Percentiles rank a stretch among this genome's conserved stretches.
These are phyloP conservation scores for Rhinoptilus africanus DNA, from an alignment of 2,113 vertebrate genomes.

Conservation along the genomic window DNA sequence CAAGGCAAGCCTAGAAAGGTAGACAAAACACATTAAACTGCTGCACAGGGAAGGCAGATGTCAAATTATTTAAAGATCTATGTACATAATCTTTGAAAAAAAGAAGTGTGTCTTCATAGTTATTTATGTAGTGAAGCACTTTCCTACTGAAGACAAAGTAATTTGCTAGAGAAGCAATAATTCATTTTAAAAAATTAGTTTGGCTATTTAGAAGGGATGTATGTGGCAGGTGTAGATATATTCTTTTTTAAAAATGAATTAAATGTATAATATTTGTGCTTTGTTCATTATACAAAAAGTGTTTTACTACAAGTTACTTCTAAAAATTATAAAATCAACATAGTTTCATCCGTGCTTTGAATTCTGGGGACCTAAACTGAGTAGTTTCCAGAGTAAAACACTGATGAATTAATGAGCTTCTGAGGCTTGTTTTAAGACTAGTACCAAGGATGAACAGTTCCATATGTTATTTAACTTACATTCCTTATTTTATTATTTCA, in stretches of 20 bases:
- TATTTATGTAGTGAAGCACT: background rate
- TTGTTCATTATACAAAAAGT: background rate
- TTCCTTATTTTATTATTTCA: background rate
- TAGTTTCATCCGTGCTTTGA: background rate
- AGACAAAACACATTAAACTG: conserved; percentile 7
- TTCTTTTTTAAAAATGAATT: background rate
- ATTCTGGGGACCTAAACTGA: background rate
- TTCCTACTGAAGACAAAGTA: background rate
- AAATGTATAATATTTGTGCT: background rate
- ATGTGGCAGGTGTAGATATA: background rate
- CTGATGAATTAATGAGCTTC: background rate
- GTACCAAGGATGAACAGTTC: background rate
- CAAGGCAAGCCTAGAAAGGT: conserved; percentile 88
- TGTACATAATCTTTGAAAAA: background rate
- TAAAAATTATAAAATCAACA: background rate
- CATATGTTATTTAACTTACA: background rate
- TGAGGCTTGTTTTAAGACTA: background rate
- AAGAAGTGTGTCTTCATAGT: background rate
- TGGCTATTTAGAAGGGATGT: background rate
- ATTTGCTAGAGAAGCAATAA: background rate
- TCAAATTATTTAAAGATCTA: background rate
- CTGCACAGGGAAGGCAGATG: background rate
- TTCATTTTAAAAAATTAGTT: conserved; percentile 29
- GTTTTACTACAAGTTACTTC: background rate
- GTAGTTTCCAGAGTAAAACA: background rate